phyloP scores from a whole-genome alignment of 2,113 vertebrate genomes.

The Gulo gulo region DNA sequence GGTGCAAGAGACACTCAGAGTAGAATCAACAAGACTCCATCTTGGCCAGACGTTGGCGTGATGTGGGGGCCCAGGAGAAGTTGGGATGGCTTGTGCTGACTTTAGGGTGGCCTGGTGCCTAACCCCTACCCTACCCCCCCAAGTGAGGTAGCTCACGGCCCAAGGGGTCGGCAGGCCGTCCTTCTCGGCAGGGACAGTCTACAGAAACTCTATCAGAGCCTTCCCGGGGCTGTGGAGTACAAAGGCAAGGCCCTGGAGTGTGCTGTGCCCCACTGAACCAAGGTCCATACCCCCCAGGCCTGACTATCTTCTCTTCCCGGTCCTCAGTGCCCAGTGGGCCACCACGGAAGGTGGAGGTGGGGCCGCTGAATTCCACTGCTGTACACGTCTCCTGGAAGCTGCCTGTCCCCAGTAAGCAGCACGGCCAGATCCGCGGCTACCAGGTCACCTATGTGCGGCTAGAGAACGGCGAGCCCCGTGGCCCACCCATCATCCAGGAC shows the following conservation, averaged over 20 bases:
- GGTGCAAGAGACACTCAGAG: not conserved
- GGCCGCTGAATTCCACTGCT: slow-evolving; percentile 93
- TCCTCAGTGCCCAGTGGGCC: slow-evolving; percentile 95
- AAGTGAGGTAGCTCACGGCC: not conserved
- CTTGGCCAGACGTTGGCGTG: not conserved
- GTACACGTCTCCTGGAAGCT: slow-evolving; percentile 94
- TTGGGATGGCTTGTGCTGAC: not conserved
- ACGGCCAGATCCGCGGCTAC: slow-evolving; percentile 95
- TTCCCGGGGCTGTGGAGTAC: not conserved
- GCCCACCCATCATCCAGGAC: slow-evolving; percentile 91
- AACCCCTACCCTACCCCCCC: not conserved
- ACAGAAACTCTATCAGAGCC: not conserved
- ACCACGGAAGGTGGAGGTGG: slow-evolving; percentile 93
- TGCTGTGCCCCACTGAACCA: not conserved
- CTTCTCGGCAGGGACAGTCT: not conserved
- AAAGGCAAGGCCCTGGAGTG: not conserved
- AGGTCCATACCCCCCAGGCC: not conserved
- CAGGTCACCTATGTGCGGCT: slow-evolving; percentile 94
- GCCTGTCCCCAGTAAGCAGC: slow-evolving; percentile 92
- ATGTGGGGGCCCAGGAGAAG: not conserved
- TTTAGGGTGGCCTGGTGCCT: not conserved
- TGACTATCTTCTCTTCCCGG: slow-evolving; percentile 45
- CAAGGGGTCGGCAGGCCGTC: not conserved
- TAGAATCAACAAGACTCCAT: rapidly evolving
- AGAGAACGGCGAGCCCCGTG: slow-evolving; percentile 91